These are phyloP conservation scores for Myiothlypis coronata DNA, from an alignment of 2,797 vertebrate species.

Conservation along the genomic window DNA sequence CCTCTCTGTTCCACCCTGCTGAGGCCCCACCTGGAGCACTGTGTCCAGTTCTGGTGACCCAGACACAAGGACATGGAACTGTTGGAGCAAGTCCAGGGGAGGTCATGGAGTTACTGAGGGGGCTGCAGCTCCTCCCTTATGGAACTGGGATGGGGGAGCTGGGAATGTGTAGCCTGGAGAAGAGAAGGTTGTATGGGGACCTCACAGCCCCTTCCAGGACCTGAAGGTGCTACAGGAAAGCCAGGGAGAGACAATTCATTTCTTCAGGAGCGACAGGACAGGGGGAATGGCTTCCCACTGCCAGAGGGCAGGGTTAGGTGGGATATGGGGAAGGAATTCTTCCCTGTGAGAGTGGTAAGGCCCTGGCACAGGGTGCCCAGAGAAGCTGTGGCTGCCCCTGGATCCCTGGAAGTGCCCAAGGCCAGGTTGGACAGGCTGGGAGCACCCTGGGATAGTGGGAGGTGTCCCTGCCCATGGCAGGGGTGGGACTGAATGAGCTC, in stretches of 20 bases:
- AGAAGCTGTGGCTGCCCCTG: neutral
- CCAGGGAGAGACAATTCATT: neutral
- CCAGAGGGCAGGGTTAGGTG: accelerated
- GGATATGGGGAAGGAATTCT: neutral
- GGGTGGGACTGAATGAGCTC: accelerated
- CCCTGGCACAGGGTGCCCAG: neutral
- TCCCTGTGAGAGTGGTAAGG: accelerated
- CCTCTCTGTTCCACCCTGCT: neutral
- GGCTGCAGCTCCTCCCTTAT: neutral
- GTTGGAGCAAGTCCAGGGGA: neutral
- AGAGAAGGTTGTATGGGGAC: neutral
- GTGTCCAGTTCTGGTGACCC: neutral
- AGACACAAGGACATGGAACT: neutral
- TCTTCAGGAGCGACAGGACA: neutral
- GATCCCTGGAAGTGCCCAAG: neutral
- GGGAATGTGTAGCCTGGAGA: neutral
- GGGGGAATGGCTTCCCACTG: accelerated
- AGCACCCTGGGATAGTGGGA: accelerated
- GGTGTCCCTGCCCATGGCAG: neutral
- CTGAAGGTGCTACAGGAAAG: neutral
- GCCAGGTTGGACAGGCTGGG: accelerated
- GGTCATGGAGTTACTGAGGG: neutral
- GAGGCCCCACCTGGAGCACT: neutral
- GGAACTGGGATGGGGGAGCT: neutral
- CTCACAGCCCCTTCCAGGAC: neutral